Evolutionary conservation across 2,797 vertebrate species (phyloP), one percentile per base, ranked within the genome.

Genomic region (Coilia nasus): DNA sequence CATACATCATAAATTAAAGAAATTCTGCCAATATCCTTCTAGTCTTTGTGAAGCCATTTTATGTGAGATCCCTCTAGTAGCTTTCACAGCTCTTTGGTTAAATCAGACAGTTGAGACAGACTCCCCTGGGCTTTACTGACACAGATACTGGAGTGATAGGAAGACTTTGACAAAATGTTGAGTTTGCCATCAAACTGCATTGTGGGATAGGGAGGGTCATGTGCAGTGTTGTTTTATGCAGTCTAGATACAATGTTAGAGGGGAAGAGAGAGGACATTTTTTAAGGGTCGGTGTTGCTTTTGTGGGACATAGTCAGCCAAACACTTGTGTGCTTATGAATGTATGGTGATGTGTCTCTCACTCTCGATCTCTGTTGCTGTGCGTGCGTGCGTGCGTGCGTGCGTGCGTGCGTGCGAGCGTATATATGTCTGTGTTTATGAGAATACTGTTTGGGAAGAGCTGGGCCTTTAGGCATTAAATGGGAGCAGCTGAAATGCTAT

Each of bases 401-500:
- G 71, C 44, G 56, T 82, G 54, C 19, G 23, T 64, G 7, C 44
- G 28, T 75, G 5, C 17, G 67, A 92, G 85, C 85, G 90, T 89
- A 90, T 71, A 28, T 75, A 6, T 78, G 7, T 78, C 17, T 78
- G 15, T 44, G 35, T 78, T 78, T 78, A 78, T 44, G 19, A 78
- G 71, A n/a, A 78, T 44, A 78, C 35, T 1, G 71, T 21, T 78
- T 88, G 86, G 88, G 91, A 91, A 87, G 86, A 87, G 21, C 14
- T 91, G 90, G 92, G 92, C 93, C 93, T 92, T 90, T 91, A 92
- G 94, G 92, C 91, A 92, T 90, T 90, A 44, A 78, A 93, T 92
- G 93, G 93, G 89, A 92, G 90, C 91, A 83, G 92, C 90, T 89
- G 90, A 92, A 92, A 91, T 93, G 92, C 93, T 92, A 92, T 91